Conservation (phyloP, 2,888 invertebrate species). For the Chelonus formosanus region DNA sequence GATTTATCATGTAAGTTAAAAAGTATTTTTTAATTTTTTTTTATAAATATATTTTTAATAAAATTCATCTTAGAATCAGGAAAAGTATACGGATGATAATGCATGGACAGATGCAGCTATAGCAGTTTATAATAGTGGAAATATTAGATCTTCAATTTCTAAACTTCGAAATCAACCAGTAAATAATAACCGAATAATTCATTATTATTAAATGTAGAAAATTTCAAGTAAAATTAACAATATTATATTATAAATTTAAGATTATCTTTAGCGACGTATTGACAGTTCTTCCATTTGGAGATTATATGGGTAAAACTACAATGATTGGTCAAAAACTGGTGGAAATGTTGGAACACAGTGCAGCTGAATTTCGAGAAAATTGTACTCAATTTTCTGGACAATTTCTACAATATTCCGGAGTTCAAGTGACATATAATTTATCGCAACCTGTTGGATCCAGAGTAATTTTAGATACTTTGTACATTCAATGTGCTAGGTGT, state of each 20-base stretch:
- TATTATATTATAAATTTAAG: conserved; percentile 43
- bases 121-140: conserved; percentile 80
- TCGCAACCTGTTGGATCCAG: conserved; percentile 70
- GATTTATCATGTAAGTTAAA: conserved; percentile 68
- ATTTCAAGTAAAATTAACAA: too few relatives aligned
- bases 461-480: conserved; percentile 68
- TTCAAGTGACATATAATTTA: conserved; percentile 74
- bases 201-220: too few relatives aligned
- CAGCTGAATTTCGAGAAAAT: conserved; percentile 64
- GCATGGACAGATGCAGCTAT: conserved; percentile 84
- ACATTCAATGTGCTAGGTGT: conserved; percentile 77
- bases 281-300: conserved; percentile 80
- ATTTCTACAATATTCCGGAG: conserved; percentile 85
- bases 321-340: conserved; percentile 74
- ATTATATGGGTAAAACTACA: conserved; percentile 71
- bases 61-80: conserved; percentile 14
- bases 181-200: too few relatives aligned
- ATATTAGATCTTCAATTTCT: conserved; percentile 75
- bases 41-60: conserved; percentile 23
- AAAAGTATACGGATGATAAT: conserved; percentile 61
- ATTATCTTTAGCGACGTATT: conserved; percentile 79
- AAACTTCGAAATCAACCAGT: too few relatives aligned
- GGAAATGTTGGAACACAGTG: conserved; percentile 76
- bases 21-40: not conserved
- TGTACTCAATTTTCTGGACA: conserved; percentile 71